phyloP scores from a whole-genome alignment of 1,140 invertebrate genomes.

The Tetragnatha versicolor region DNA sequence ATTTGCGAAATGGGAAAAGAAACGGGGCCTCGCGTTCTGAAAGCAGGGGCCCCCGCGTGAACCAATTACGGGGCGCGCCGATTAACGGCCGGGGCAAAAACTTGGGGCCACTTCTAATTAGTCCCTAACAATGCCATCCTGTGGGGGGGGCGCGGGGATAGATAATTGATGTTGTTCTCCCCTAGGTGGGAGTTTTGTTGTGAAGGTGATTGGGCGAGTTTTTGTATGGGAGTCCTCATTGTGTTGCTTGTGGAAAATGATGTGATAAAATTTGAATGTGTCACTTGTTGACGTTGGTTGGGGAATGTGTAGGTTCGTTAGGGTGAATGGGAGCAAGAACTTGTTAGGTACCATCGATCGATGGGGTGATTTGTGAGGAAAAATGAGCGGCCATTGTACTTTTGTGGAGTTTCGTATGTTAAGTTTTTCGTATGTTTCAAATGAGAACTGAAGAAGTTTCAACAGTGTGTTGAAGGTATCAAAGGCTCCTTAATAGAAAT shows the following conservation, averaged over 20 bases:
- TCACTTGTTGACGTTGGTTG: too few relatives aligned
- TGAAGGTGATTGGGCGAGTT: not conserved
- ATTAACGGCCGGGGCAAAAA: slow-evolving; percentile 32
- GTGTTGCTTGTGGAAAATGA: slow-evolving; percentile 1
- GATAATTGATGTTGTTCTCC: slow-evolving; percentile 34
- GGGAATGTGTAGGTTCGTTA: not conserved
- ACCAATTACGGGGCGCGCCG: slow-evolving; percentile 45
- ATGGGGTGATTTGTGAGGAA: too few relatives aligned
- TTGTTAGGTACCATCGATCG: too few relatives aligned
- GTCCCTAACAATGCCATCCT: slow-evolving; percentile 31
- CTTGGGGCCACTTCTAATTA: slow-evolving; percentile 36
- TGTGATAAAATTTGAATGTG: too few relatives aligned
- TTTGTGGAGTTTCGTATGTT: too few relatives aligned
- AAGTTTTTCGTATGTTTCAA: too few relatives aligned
- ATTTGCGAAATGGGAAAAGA: not conserved
- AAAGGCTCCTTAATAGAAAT: too few relatives aligned
- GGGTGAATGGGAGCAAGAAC: not conserved
- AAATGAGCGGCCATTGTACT: too few relatives aligned
- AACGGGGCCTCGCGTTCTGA: not conserved
- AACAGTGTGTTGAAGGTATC: too few relatives aligned
- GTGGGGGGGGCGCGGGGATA: not conserved
- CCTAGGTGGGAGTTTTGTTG: not conserved
- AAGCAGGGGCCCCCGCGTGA: slow-evolving; percentile 6
- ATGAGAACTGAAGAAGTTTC: too few relatives aligned
- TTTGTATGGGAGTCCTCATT: not conserved